Evolutionary conservation across 35 echinoderm and acorn worm genomes (phyloP).

Genomic region (Apostichopus parvimensis): DNA sequence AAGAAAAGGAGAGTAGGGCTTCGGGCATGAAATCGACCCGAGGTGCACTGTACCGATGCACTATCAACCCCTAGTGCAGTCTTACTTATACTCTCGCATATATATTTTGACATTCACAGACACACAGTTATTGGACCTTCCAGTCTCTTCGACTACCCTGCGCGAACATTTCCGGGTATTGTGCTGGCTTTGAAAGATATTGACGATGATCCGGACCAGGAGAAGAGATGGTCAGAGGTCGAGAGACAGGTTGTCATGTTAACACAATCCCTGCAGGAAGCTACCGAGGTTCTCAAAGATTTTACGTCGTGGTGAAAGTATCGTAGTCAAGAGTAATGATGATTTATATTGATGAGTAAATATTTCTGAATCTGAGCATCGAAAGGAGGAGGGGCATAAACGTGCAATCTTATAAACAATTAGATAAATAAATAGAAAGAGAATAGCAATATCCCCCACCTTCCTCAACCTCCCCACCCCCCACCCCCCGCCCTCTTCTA

Average conservation of each 20-base stretch:
- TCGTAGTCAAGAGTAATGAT: no score
- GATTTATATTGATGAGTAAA: no score
- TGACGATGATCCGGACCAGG: constrained; percentile 39
- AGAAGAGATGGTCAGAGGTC: constrained; percentile 47
- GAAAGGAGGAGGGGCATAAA: no score
- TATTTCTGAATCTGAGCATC: no score
- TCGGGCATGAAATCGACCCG: no score
- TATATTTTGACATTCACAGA: constrained; percentile 11
- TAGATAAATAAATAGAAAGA: no score
- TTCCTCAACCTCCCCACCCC: no score
- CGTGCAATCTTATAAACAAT: no score
- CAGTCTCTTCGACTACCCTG: background rate
- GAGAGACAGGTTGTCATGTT: constrained; percentile 40
- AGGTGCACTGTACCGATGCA: background rate
- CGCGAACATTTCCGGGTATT: constrained; percentile 32
- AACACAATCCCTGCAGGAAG: constrained; percentile 1
- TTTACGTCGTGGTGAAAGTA: constrained; percentile 11
- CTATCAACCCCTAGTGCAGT: background rate
- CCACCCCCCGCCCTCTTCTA: no score
- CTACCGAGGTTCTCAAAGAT: background rate
- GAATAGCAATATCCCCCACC: no score
- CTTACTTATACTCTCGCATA: no score
- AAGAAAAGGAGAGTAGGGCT: no score
- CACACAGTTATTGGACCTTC: background rate
- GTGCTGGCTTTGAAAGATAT: constrained; percentile 2